These are phyloP conservation scores for Phoronis australis DNA, from an alignment of 2,888 invertebrate species.

Conservation along the genomic window DNA sequence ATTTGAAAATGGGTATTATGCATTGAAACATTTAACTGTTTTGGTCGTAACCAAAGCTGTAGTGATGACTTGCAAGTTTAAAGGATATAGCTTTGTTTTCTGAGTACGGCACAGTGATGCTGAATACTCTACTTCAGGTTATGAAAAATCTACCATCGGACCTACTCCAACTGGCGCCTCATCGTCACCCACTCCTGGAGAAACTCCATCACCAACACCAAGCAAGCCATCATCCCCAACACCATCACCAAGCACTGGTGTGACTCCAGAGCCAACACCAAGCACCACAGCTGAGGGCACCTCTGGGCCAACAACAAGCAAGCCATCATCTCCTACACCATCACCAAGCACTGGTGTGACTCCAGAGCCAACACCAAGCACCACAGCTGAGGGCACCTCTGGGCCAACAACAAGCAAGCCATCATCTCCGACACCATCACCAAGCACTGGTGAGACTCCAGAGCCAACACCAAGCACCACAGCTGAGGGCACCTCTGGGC, in stretches of 20 bases:
- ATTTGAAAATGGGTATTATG: too few species aligned
- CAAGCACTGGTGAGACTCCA: background rate
- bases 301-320: conserved; percentile 9
- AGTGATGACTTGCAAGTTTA: too few species aligned
- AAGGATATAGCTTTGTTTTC: too few species aligned
- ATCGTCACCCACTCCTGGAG: background rate
- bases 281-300: conserved; percentile 11
- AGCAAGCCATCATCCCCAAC: background rate
- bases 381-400: too few species aligned
- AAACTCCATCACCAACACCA: conserved; percentile 1
- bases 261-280: conserved; percentile 1
- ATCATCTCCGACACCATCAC: conserved; percentile 1
- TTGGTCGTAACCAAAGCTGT: too few species aligned
- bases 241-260: conserved; percentile 6
- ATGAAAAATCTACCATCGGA: too few species aligned
- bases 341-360: conserved; percentile 15
- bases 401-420: background rate
- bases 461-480: too few species aligned
- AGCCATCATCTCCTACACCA: conserved; percentile 5
- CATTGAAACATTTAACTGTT: too few species aligned
- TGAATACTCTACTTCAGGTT: too few species aligned
- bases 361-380: background rate
- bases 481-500: background rate
- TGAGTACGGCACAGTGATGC: too few species aligned
- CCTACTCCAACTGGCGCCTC: too few species aligned